These are phyloP conservation scores for Orchesellides sinensis DNA, from an alignment of 2,888 invertebrate genomes.

Conservation along the genomic window DNA sequence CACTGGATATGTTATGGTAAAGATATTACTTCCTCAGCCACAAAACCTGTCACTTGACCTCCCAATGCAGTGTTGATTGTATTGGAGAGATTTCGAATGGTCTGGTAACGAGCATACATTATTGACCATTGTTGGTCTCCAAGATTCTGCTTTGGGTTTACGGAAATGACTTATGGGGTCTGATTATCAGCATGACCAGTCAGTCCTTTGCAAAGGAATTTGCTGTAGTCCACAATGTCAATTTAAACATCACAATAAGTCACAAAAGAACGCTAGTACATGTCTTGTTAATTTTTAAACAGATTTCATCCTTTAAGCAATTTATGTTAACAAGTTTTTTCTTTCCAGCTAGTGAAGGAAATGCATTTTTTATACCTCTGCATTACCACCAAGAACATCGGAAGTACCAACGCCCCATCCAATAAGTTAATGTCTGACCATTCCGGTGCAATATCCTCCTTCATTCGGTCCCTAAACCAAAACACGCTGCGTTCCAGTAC, in stretches of 20 bases:
- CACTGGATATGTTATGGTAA: too few relatives aligned
- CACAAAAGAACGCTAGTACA: conserved; percentile 4
- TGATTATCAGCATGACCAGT: not conserved
- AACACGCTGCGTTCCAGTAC: not conserved
- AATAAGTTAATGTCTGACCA: not conserved
- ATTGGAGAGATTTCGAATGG: not conserved
- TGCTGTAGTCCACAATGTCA: conserved; percentile 22
- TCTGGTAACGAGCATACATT: not conserved
- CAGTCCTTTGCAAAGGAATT: conserved; percentile 5
- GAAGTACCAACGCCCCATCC: not conserved
- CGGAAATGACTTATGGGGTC: not conserved
- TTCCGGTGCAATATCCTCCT: not conserved
- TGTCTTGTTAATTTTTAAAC: not conserved
- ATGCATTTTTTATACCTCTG: not conserved
- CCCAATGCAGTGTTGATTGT: not conserved
- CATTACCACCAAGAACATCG: not conserved
- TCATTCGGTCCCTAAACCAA: not conserved
- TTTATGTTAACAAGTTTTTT: too few relatives aligned
- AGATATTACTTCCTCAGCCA: conserved; percentile 3
- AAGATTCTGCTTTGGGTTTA: not conserved
- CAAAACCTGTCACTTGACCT: not conserved
- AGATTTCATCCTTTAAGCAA: not conserved
- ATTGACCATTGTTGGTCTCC: not conserved
- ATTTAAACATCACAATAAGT: not conserved
- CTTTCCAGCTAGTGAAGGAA: not conserved